Conservation (phyloP, 2,797 vertebrate species). For the Garrulus glandarius region DNA sequence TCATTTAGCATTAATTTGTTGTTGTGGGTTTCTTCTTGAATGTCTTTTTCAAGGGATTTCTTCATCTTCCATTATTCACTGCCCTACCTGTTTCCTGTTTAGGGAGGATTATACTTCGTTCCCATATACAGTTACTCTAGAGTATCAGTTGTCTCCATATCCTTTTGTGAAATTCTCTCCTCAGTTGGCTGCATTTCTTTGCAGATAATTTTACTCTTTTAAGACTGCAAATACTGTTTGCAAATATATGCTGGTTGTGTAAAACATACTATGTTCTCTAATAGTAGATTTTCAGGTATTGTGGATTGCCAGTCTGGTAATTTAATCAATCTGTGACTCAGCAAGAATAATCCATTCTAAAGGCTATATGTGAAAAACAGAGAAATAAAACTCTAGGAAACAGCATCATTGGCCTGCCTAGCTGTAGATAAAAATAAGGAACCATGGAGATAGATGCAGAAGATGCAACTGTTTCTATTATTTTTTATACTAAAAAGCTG, state of each 20-base stretch:
- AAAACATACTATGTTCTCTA: background rate
- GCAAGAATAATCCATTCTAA: background rate
- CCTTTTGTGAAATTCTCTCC: background rate
- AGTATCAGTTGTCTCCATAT: background rate
- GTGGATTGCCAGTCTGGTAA: background rate
- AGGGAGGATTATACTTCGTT: background rate
- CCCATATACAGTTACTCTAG: background rate
- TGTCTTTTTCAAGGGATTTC: background rate
- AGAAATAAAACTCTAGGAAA: background rate
- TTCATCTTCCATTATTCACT: background rate
- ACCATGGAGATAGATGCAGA: background rate
- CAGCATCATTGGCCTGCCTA: background rate
- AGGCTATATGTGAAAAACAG: background rate
- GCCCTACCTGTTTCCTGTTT: background rate
- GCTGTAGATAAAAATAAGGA: slow-evolving; percentile 5
- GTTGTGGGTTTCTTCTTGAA: background rate
- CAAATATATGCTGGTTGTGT: background rate
- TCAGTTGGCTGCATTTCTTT: background rate
- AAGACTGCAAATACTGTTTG: background rate
- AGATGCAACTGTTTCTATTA: background rate
- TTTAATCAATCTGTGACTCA: background rate
- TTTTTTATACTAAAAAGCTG: background rate
- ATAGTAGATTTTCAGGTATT: background rate
- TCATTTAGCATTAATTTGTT: background rate
- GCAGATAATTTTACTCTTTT: background rate